Evolutionary conservation across 2,888 invertebrate genomes (phyloP).

Genomic region (Luperina testacea): DNA sequence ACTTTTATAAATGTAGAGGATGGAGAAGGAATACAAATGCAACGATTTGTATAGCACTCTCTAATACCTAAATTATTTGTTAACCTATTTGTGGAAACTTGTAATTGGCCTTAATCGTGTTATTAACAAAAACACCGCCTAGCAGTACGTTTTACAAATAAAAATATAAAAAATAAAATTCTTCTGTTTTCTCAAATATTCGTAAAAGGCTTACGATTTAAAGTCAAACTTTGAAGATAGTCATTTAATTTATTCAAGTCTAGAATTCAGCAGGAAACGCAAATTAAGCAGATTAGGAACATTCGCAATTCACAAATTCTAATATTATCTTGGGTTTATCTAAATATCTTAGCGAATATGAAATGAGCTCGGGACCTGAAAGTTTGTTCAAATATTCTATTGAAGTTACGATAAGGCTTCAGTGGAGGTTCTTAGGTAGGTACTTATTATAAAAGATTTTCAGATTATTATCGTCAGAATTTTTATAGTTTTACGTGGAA

Average conservation of each 20-base stretch:
- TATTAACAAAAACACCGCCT: neutral
- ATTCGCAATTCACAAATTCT: slow-evolving; percentile 31
- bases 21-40: neutral
- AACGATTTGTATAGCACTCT: neutral
- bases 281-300: slow-evolving; percentile 44
- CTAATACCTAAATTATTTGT: too few relatives aligned
- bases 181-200: neutral
- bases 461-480: neutral
- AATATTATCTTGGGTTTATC: slow-evolving; percentile 44
- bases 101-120: too few relatives aligned
- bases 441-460: slow-evolving; percentile 15
- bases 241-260: slow-evolving; percentile 32
- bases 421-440: neutral
- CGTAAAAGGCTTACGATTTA: neutral
- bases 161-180: neutral
- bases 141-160: neutral
- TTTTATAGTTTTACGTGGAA: too few relatives aligned
- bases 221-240: slow-evolving; percentile 10
- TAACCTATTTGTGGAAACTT: too few relatives aligned
- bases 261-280: slow-evolving; percentile 20
- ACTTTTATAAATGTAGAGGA: neutral
- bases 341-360: slow-evolving; percentile 49
- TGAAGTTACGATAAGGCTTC: slow-evolving; percentile 10
- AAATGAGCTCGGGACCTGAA: slow-evolving; percentile 46
- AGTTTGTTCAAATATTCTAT: slow-evolving; percentile 41